Conservation (phyloP, 2,888 invertebrate genomes). For the Timandra comae region DNA sequence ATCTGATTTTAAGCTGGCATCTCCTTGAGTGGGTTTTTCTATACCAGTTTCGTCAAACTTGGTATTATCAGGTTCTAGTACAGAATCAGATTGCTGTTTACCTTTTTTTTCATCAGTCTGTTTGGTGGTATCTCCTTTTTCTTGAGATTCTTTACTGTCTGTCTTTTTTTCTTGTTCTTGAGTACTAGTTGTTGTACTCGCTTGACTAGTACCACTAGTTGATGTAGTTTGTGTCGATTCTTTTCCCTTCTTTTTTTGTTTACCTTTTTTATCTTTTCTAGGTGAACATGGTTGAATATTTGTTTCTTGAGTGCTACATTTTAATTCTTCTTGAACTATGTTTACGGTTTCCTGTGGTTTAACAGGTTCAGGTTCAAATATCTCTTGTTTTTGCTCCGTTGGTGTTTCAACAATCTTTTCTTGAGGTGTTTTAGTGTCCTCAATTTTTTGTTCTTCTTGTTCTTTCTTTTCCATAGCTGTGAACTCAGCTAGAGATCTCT, state of each 20-base stretch:
- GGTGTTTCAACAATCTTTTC: neutral
- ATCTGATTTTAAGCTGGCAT: slow-evolving; percentile 4
- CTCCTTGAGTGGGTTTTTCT: slow-evolving; percentile 2
- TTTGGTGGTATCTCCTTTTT: slow-evolving; percentile 31
- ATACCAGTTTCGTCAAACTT: slow-evolving; percentile 9
- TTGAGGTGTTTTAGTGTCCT: too few relatives aligned
- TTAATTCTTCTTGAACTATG: slow-evolving; percentile 2
- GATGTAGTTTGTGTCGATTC: too few relatives aligned
- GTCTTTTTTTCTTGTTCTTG: slow-evolving; percentile 31
- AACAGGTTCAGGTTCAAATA: neutral
- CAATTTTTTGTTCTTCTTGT: slow-evolving; percentile 34
- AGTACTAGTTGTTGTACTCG: slow-evolving; percentile 16
- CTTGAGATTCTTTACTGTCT: slow-evolving; percentile 27
- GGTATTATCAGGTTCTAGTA: too few relatives aligned
- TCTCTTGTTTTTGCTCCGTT: neutral
- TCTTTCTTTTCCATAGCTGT: slow-evolving; percentile 52
- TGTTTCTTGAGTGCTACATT: slow-evolving; percentile 6
- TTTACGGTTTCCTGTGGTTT: neutral
- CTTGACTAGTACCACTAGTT: slow-evolving; percentile 7
- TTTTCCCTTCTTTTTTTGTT: slow-evolving; percentile 58
- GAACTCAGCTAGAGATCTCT: slow-evolving; percentile 60
- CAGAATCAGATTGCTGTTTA: slow-evolving; percentile 40
- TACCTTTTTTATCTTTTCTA: slow-evolving; percentile 57
- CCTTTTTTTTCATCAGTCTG: slow-evolving; percentile 37
- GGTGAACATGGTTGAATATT: slow-evolving; percentile 33